Evolutionary conservation across 2,888 invertebrate species (phyloP).

Genomic region (Cheilosia vernalis): DNA sequence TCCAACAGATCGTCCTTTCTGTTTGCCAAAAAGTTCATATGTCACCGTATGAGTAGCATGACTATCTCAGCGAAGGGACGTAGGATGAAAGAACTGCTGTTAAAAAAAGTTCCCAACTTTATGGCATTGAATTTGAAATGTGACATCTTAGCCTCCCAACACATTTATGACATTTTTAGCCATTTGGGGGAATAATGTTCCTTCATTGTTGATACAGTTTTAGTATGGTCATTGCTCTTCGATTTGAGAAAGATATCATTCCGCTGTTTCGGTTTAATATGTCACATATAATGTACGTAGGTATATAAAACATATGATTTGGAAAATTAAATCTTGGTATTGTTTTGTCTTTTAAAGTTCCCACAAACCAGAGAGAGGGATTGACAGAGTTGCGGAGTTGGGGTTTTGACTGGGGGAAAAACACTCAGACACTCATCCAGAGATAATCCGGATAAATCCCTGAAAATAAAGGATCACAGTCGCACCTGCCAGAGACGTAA

Average conservation of each 20-base stretch:
- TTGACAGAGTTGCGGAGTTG: not conserved
- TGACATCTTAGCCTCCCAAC: conserved; percentile 25
- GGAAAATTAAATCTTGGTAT: conserved; percentile 39
- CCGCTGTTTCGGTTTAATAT: conserved; percentile 23
- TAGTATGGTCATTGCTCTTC: conserved; percentile 16
- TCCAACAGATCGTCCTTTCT: conserved; percentile 53
- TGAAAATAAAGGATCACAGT: conserved; percentile 61
- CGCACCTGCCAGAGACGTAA: conserved; percentile 48
- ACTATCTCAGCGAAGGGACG: conserved; percentile 8
- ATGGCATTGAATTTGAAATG: conserved; percentile 22
- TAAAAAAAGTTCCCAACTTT: conserved; percentile 10
- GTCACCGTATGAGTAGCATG: conserved; percentile 23
- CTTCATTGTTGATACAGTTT: not conserved
- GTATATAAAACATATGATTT: conserved; percentile 41
- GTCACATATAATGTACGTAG: not conserved
- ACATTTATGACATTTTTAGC: conserved; percentile 47
- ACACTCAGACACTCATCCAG: conserved; percentile 58
- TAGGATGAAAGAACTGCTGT: not conserved
- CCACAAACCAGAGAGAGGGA: not conserved
- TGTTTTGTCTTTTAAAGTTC: not conserved
- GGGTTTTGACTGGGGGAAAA: conserved; percentile 6
- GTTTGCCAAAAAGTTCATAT: conserved; percentile 59
- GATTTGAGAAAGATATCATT: not conserved
- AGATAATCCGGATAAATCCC: conserved; percentile 61
- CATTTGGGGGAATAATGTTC: conserved; percentile 6